A percentile compares a stretch with the other conserved stretches of the same genome.
Conservation (phyloP, 2,797 vertebrate species). For the Eremophila alpestris region DNA sequence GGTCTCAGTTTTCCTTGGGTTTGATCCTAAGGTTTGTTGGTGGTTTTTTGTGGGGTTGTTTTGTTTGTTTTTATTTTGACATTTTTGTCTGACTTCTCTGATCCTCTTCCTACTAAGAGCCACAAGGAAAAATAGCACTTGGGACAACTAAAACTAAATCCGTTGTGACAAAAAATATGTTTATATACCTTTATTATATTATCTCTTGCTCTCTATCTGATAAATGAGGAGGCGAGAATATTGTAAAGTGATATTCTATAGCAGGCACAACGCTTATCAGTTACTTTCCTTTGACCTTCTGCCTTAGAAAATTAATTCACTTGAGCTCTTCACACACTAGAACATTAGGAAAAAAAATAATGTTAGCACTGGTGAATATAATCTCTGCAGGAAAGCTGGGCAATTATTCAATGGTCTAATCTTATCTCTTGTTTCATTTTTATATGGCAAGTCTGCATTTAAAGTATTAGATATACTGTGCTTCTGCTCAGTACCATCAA, state of each 20-base stretch:
- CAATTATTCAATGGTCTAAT: conserved; percentile 81
- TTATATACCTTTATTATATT: conserved; percentile 73
- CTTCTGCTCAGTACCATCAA: conserved; percentile 73
- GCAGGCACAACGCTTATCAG: conserved; percentile 77
- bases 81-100: conserved; percentile 57
- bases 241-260: conserved; percentile 73
- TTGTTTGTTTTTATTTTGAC: not conserved
- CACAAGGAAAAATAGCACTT: conserved; percentile 49
- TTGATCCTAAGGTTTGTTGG: conserved; percentile 33
- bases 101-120: conserved; percentile 34
- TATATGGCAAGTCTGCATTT: conserved; percentile 79
- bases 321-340: conserved; percentile 66
- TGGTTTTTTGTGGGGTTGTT: not conserved
- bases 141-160: conserved; percentile 54
- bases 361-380: conserved; percentile 80
- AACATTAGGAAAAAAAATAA: conserved; percentile 76
- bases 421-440: conserved; percentile 85
- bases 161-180: conserved; percentile 50
- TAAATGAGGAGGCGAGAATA: conserved; percentile 60
- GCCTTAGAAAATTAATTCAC: conserved; percentile 82
- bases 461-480: conserved; percentile 76
- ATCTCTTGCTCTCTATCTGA: conserved; percentile 68
- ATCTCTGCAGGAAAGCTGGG: conserved; percentile 77
- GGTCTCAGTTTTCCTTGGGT: conserved; percentile 49
- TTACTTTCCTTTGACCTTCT: conserved; percentile 81